These are phyloP conservation scores for Drosophila arizonae DNA, from an alignment of 1,140 invertebrate species.

Conservation along the genomic window DNA sequence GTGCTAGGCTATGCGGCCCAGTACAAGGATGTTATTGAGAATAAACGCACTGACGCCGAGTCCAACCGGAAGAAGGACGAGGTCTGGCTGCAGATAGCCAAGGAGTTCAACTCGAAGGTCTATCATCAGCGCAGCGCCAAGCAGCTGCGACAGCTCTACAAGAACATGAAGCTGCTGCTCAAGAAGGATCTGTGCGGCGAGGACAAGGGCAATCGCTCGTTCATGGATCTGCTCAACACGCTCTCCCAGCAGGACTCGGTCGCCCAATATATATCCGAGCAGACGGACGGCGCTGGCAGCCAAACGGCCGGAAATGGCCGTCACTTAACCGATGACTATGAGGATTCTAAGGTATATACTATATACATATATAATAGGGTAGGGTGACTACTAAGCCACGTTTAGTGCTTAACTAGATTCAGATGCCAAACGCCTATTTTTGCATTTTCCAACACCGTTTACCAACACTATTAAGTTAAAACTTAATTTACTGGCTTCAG, in stretches of 20 bases:
- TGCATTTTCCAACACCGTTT: too few relatives aligned
- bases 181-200: slow-evolving; percentile 81
- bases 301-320: slow-evolving; percentile 46
- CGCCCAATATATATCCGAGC: slow-evolving; percentile 73
- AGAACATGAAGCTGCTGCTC: slow-evolving; percentile 80
- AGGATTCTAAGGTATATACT: slow-evolving; percentile 70
- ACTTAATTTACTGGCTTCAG: too few relatives aligned
- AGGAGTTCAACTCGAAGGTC: slow-evolving; percentile 77
- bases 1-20: slow-evolving; percentile 79
- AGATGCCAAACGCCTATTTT: too few relatives aligned
- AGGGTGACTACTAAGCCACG: neutral
- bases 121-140: slow-evolving; percentile 81
- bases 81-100: slow-evolving; percentile 80
- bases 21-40: slow-evolving; percentile 81
- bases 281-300: slow-evolving; percentile 64
- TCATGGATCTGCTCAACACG: slow-evolving; percentile 78
- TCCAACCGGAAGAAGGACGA: slow-evolving; percentile 82
- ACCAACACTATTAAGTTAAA: too few relatives aligned
- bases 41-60: slow-evolving; percentile 81
- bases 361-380: neutral
- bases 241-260: slow-evolving; percentile 75
- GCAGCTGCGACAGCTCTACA: slow-evolving; percentile 78
- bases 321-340: slow-evolving; percentile 65
- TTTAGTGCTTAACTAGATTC: too few relatives aligned
- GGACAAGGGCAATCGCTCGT: slow-evolving; percentile 71